Percentiles rank a stretch among this genome's conserved stretches.
These are phyloP conservation scores for Thymallus thymallus DNA, from an alignment of 2,113 vertebrate species.

Conservation along the genomic window DNA sequence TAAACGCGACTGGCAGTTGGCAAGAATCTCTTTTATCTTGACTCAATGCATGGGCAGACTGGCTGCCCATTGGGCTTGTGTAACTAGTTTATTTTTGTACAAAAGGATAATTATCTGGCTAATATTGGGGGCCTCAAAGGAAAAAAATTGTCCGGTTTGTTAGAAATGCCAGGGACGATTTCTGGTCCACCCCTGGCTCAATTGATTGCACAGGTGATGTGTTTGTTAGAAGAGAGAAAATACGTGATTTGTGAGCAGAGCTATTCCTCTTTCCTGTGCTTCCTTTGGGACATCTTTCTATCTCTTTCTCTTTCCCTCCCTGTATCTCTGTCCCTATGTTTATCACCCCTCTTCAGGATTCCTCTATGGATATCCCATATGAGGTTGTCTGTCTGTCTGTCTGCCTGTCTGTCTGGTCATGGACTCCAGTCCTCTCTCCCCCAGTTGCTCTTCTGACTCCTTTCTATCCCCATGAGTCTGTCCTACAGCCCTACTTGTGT, in stretches of 20 bases:
- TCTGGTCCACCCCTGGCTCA: background rate
- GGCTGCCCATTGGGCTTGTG: too few species aligned
- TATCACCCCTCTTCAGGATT: background rate
- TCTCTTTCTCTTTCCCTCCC: too few species aligned
- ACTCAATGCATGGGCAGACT: too few species aligned
- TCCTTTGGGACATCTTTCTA: background rate
- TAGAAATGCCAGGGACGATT: too few species aligned
- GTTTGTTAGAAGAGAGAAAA: background rate
- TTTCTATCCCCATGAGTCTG: background rate
- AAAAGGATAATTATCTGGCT: too few species aligned
- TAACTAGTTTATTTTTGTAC: too few species aligned
- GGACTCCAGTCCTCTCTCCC: background rate
- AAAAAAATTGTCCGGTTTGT: too few species aligned
- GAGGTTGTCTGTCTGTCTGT: too few species aligned
- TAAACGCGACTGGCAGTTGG: background rate
- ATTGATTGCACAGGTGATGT: constrained; percentile 9
- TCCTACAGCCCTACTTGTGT: background rate
- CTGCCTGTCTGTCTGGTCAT: background rate
- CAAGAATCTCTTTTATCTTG: background rate
- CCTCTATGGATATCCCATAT: background rate
- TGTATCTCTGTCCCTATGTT: background rate
- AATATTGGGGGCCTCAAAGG: too few species aligned
- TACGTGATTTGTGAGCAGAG: constrained; percentile 39
- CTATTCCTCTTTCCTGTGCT: constrained; percentile 32
- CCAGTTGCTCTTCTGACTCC: background rate